phyloP scores from a whole-genome alignment of 2,797 vertebrate species.

The Aeoliscus strigatus region DNA sequence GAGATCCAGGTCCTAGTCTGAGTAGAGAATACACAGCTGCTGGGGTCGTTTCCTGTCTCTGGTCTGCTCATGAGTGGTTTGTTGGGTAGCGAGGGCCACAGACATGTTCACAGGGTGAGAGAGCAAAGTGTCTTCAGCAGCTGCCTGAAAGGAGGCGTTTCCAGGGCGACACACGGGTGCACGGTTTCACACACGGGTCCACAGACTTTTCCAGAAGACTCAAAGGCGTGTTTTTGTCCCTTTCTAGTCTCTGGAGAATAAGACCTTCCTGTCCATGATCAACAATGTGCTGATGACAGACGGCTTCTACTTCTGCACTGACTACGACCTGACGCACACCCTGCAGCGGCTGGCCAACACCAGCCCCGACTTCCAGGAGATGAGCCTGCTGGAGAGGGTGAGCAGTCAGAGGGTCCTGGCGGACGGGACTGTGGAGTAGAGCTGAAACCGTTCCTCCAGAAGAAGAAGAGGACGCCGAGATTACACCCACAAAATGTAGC shows the following conservation, averaged over 20 bases:
- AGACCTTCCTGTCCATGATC: conserved; percentile 91
- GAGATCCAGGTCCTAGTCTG: conserved; percentile 96
- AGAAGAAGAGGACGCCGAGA: too few relatives aligned
- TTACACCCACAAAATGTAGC: too few relatives aligned
- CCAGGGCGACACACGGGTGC: background rate
- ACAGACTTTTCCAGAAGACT: conserved; percentile 6
- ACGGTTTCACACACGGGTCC: background rate
- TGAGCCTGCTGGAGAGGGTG: conserved; percentile 96
- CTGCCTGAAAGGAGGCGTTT: too few relatives aligned
- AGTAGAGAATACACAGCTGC: too few relatives aligned
- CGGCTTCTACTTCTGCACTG: conserved; percentile 96
- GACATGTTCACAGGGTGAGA: too few relatives aligned
- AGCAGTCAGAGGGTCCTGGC: conserved; percentile 39
- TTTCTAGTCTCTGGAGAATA: conserved; percentile 90
- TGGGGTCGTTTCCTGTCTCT: too few relatives aligned
- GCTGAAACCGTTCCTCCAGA: too few relatives aligned
- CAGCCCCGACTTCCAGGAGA: conserved; percentile 96
- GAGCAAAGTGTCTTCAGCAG: too few relatives aligned
- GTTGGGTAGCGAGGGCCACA: too few relatives aligned
- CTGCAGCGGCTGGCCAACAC: conserved; percentile 93
- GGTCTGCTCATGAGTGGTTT: too few relatives aligned
- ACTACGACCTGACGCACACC: conserved; percentile 93
- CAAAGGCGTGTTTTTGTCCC: conserved; percentile 13
- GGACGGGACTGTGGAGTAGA: too few relatives aligned
- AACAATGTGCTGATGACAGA: conserved; percentile 89